Evolutionary conservation across 2,888 invertebrate genomes (phyloP).

Genomic region (Cephus runcator): DNA sequence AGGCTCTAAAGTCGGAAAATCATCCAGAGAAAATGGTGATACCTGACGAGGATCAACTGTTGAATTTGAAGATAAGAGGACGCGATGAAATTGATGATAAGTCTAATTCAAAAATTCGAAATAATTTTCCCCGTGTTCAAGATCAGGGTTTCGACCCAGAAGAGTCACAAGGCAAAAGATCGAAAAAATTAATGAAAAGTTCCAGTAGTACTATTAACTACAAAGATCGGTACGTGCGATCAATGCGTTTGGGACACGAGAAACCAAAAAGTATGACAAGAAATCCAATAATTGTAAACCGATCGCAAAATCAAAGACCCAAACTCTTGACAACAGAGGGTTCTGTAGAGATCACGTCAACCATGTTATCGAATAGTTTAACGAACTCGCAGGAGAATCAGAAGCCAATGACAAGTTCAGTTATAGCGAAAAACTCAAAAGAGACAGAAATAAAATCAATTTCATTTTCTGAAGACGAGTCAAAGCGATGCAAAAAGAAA

Average conservation of each 20-base stretch:
- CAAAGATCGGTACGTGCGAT: background rate
- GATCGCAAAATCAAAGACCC: background rate
- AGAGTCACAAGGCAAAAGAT: background rate
- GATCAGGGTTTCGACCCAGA: background rate
- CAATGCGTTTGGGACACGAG: background rate
- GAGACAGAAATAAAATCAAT: background rate
- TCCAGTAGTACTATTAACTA: background rate
- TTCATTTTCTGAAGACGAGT: background rate
- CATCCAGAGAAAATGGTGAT: background rate
- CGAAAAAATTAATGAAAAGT: background rate
- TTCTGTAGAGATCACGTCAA: background rate
- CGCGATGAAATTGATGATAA: background rate
- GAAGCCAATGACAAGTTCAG: background rate
- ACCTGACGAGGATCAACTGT: background rate
- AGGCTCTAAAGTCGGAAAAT: background rate
- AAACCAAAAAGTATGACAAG: background rate
- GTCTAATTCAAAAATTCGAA: background rate
- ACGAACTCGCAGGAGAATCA: background rate
- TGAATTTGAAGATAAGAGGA: background rate
- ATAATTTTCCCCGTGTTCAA: background rate
- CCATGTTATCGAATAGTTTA: background rate
- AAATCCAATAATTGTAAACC: background rate
- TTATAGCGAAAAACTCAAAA: background rate
- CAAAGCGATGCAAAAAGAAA: background rate
- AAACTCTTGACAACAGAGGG: background rate